Evolutionary conservation across 2,113 vertebrate species (phyloP), one percentile per base, ranked within the genome.

Genomic region (Ciconia maguari): DNA sequence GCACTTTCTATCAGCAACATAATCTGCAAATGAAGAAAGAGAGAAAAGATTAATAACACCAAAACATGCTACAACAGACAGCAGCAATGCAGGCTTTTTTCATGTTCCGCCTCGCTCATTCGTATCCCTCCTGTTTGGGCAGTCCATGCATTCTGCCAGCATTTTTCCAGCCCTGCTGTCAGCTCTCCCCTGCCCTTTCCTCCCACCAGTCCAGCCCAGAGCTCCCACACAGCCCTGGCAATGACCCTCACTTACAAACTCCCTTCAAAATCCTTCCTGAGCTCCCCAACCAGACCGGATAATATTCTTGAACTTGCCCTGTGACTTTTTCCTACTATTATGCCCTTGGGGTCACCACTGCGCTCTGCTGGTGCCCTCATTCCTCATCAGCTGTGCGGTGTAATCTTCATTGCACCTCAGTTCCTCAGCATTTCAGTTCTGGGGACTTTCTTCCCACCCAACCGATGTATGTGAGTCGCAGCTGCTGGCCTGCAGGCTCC

Each of bases 381-480:
- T 46, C 30, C 52, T 26, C 66, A 78, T 18, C 16, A 60, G 38
- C 38, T 3, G 1, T 6, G 8, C 2, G 0, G 7, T 3, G 1
- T 22, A 34, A 36, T 11, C 60, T 42, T 71, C 61, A 30, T 5
- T 6, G 4, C 25, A 79, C 26, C 49, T 62, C 32, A 60, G 27
- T 18, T 72, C 20, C 65, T 70, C 24, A 51, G 25, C 30, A 22
- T 69, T 79, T 94, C 10, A 44, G 5, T 55, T 58, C 52, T 29
- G 57, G 10, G 27, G 18, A 48, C 44, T 52, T 79, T 55, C n/a
- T 49, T 82, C 64, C 66, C n/a, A 69, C 48, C 9, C 13, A 72
- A 38, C 11, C 19, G 1, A 0, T 2, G 9, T 13, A 41, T 2
- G 0, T 1, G 13, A 75, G 36, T 16, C 36, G n/a, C 44, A 69